phyloP scores from a whole-genome alignment of 2,888 invertebrate species.

The Hypomecis punctinalis region DNA sequence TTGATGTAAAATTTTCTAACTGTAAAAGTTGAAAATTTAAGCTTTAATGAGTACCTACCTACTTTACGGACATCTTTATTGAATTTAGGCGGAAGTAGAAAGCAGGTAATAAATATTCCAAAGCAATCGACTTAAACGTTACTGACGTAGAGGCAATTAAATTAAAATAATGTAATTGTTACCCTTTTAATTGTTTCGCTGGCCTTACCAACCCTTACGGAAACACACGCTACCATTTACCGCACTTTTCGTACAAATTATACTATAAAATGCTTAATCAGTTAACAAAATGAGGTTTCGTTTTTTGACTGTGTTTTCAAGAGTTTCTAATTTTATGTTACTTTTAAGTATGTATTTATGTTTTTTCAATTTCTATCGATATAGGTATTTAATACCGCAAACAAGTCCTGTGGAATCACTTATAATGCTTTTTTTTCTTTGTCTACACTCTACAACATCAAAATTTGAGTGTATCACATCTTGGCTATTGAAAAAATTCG shows the following conservation, averaged over 20 bases:
- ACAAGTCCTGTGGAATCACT: no score
- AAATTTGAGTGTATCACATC: no score
- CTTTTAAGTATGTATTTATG: no score
- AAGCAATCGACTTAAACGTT: constrained; percentile 34
- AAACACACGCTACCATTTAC: constrained; percentile 54
- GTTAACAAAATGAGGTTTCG: neutral
- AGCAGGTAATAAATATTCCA: constrained; percentile 29
- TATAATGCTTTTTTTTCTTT: no score
- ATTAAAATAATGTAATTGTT: constrained; percentile 36
- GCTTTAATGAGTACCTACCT: neutral
- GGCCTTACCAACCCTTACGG: constrained; percentile 55
- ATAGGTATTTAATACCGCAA: no score
- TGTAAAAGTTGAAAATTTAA: neutral
- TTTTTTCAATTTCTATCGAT: no score
- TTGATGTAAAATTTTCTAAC: neutral
- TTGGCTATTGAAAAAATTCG: no score
- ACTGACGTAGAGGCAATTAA: constrained; percentile 33
- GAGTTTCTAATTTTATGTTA: no score
- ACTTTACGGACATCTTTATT: constrained; percentile 15
- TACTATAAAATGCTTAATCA: constrained; percentile 30
- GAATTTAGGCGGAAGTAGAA: constrained; percentile 23
- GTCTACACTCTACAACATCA: no score
- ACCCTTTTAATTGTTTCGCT: constrained; percentile 45
- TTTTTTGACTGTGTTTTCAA: no score
- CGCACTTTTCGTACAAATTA: constrained; percentile 44